Evolutionary conservation across 2,113 vertebrate genomes (phyloP).

Genomic region (Terrapene triunguis): DNA sequence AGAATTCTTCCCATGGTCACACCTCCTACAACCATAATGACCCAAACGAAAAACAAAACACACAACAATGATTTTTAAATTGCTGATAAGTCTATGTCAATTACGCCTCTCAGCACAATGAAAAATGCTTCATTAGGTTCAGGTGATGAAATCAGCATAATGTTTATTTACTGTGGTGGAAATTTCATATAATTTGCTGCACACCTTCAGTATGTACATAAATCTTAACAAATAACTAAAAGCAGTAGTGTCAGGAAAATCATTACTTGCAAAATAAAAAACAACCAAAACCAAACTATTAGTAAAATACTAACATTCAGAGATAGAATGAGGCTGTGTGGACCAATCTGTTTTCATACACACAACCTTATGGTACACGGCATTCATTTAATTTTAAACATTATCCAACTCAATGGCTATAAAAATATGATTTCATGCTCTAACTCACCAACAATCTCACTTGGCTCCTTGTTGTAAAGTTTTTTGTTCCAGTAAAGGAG

Average conservation of each 20-base stretch:
- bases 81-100: background rate
- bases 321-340: background rate
- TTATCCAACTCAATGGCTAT: background rate
- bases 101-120: background rate
- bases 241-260: background rate
- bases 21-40: background rate
- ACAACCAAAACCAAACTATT: conserved; percentile 6
- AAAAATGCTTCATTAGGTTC: background rate
- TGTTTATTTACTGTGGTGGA: background rate
- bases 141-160: background rate
- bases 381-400: background rate
- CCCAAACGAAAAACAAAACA: background rate
- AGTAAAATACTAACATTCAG: background rate
- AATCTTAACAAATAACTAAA: background rate
- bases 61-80: background rate
- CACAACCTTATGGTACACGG: background rate
- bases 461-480: conserved; percentile 97
- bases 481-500: conserved; percentile 98
- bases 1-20: background rate
- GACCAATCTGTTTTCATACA: background rate
- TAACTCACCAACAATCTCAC: conserved; percentile 95
- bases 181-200: background rate
- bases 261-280: background rate
- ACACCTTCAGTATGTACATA: background rate
- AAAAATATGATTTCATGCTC: rapidly evolving